Evolutionary conservation across 2,113 vertebrate genomes (phyloP).

Genomic region (Cebidichthys violaceus): DNA sequence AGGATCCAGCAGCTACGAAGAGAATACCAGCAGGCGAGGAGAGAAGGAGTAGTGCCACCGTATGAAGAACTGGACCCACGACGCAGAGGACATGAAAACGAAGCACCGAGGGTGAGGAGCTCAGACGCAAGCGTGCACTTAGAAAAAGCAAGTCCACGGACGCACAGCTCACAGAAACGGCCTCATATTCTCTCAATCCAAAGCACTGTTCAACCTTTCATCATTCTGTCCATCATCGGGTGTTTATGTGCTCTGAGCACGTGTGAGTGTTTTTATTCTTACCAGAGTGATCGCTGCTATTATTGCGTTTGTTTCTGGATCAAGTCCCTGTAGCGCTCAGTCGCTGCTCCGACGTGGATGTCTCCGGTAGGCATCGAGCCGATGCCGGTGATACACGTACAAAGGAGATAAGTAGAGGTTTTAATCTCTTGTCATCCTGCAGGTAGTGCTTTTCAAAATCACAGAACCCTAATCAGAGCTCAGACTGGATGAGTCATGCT

Average conservation of each 20-base stretch:
- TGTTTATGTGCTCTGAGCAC: not conserved
- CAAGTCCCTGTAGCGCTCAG: constrained; percentile 50
- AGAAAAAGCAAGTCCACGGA: not conserved
- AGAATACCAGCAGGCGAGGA: constrained; percentile 94
- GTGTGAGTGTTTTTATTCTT: constrained; percentile 3
- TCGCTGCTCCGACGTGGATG: constrained; percentile 38
- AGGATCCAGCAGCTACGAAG: constrained; percentile 93
- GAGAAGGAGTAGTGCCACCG: constrained; percentile 88
- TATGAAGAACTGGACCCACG: constrained; percentile 89
- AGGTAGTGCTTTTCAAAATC: constrained; percentile 47
- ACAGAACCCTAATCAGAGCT: constrained; percentile 16
- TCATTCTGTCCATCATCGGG: not conserved
- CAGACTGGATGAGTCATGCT: constrained; percentile 29
- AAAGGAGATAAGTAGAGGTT: constrained; percentile 53
- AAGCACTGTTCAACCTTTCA: not conserved
- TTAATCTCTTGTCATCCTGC: constrained; percentile 30
- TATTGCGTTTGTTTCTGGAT: constrained; percentile 33
- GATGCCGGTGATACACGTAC: constrained; percentile 38
- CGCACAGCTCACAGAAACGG: not conserved
- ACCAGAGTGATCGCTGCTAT: constrained; percentile 42
- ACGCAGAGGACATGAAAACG: constrained; percentile 83
- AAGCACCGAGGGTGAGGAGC: constrained; percentile 88
- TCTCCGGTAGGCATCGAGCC: constrained; percentile 48
- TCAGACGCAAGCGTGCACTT: not conserved
- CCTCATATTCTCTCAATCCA: not conserved